A percentile compares a stretch with the other conserved stretches of the same genome.
These are phyloP conservation scores for Spea bombifrons DNA, from an alignment of 2,113 vertebrate genomes.

Conservation along the genomic window DNA sequence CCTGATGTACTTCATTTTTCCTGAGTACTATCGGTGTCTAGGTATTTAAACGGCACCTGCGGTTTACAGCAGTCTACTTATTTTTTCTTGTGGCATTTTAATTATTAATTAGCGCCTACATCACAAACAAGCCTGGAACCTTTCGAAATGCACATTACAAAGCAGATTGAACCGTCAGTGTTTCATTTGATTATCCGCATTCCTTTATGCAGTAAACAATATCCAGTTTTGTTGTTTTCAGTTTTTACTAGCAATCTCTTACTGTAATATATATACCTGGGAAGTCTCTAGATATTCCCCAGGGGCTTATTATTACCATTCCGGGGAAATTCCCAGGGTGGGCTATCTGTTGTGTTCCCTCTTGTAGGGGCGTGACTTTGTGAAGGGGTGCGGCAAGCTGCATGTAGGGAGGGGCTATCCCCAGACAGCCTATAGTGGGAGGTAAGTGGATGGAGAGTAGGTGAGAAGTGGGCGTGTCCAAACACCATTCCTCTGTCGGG, in stretches of 20 bases:
- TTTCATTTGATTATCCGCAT: background rate
- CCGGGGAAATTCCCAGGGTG: too few species aligned
- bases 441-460: too few species aligned
- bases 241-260: background rate
- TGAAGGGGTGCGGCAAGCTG: too few species aligned
- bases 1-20: constrained; percentile 36
- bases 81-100: constrained; percentile 33
- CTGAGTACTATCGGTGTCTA: constrained; percentile 34
- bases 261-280: too few species aligned
- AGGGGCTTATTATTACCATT: too few species aligned
- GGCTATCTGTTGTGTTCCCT: too few species aligned
- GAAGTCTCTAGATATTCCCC: too few species aligned
- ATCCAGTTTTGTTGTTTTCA: background rate
- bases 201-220: constrained; percentile 15
- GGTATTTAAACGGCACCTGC: constrained; percentile 32
- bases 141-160: constrained; percentile 12
- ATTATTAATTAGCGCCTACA: constrained; percentile 45
- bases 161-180: background rate
- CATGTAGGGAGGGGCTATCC: too few species aligned
- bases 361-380: too few species aligned
- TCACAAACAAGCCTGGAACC: constrained; percentile 2
- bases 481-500: too few species aligned
- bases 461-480: too few species aligned
- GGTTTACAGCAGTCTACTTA: constrained; percentile 17
- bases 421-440: too few species aligned